These are phyloP conservation scores for Spongilla lacustris DNA, from an alignment of 37 sponge, comb jelly and placozoan genomes.

Conservation along the genomic window DNA sequence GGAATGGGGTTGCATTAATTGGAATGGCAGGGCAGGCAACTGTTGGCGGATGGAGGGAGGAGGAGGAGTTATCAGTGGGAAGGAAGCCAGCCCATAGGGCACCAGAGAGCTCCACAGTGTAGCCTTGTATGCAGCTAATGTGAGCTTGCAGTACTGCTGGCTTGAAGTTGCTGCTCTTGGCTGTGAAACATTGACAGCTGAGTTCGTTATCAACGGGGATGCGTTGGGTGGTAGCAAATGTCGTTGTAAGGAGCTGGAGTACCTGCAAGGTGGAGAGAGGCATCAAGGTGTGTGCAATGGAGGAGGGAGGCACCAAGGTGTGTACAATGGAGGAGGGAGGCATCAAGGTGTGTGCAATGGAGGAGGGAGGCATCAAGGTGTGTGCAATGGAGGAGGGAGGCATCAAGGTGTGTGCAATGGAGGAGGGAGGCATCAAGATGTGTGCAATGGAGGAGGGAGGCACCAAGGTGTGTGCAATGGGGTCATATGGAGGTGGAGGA, in stretches of 20 bases:
- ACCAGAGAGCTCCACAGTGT: conserved; percentile 55
- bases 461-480: too few species aligned
- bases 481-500: too few species aligned
- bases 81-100: conserved; percentile 67
- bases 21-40: conserved; percentile 31
- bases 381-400: too few species aligned
- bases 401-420: too few species aligned
- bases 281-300: not conserved
- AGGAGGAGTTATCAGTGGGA: not conserved
- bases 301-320: too few species aligned
- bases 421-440: too few species aligned
- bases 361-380: too few species aligned
- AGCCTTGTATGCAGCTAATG: conserved; percentile 51
- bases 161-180: not conserved
- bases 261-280: conserved; percentile 15
- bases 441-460: too few species aligned
- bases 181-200: conserved; percentile 61
- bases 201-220: conserved; percentile 65
- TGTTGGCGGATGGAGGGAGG: not conserved
- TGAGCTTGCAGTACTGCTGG: not conserved
- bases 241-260: conserved; percentile 2
- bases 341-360: too few species aligned
- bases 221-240: conserved; percentile 47
- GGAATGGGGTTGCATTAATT: not conserved
- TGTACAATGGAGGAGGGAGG: too few species aligned